Conservation (phyloP, 92 coral and sea anemone species). For the Chrysogorgia sp. region DNA sequence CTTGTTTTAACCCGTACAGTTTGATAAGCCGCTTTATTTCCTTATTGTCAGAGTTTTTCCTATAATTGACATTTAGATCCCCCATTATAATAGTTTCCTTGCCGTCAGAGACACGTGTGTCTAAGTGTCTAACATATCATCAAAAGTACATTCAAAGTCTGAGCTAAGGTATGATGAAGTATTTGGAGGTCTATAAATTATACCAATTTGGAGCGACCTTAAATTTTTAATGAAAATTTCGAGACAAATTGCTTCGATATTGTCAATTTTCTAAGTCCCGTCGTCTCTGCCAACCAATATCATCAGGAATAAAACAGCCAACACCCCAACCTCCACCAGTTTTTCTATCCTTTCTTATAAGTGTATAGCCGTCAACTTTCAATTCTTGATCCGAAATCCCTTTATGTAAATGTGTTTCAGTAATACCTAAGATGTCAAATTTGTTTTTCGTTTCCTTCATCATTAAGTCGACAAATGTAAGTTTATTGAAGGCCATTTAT, state of each 20-base stretch:
- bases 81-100: conserved; percentile 56
- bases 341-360: not conserved
- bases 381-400: conserved; percentile 13
- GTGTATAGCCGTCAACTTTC: not conserved
- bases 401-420: conserved; percentile 6
- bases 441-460: conserved; percentile 29
- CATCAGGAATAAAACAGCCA: conserved; percentile 22
- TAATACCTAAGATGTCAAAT: conserved; percentile 2
- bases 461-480: conserved; percentile 1
- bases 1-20: too few relatives aligned
- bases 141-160: too few relatives aligned
- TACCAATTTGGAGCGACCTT: too few relatives aligned
- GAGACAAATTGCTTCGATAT: conserved; percentile 11
- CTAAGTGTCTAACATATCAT: too few relatives aligned
- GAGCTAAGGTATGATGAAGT: too few relatives aligned
- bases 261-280: conserved; percentile 10
- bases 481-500: conserved; percentile 14
- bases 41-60: too few relatives aligned
- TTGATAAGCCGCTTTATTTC: too few relatives aligned
- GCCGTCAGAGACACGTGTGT: conserved; percentile 37
- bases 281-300: conserved; percentile 6
- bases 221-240: conserved; percentile 15
- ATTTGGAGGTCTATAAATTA: too few relatives aligned
- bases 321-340: conserved; percentile 27
- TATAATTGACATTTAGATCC: conserved; percentile 53